Base-by-base conservation (phyloP, 2,888 invertebrate genomes). In the Xestia c-nigrum region DNA sequence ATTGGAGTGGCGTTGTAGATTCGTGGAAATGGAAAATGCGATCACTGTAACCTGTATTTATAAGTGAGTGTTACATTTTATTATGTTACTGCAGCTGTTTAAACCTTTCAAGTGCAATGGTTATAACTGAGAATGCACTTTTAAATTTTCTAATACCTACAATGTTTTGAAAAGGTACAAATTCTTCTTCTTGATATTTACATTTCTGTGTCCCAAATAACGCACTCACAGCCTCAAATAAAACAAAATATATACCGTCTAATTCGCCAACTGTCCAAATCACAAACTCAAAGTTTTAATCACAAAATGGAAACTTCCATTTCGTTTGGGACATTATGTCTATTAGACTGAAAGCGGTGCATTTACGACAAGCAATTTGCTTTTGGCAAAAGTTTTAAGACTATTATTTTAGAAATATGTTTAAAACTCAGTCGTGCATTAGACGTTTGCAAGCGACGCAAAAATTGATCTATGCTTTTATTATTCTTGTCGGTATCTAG, bases 271-370 rank as follows among this genome's bases (percentile, higher is more conserved):
- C 83, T 78, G 79, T 87, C 85, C 78, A 64, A 83, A 83, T 82
- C 84, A 84, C 71, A 75, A 80, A 67, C 69, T 57, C 61, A 80
- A 89, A 89, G 84, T 89, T 90, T 89, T 86, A 89, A 90, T 87
- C 85, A 80, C 73, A 84, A 69, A 83, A 83, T 85, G 80, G 81
- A 82, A 86, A 78, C 83, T 86, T 80, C 83, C 81, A 85, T 85
- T 84, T 63, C 78, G 74, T 86, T 84, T 76, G 74, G 73, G 78
- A 86, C 80, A 81, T 85, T 83, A 87, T 80, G 74, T 82, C 82
- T 82, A 85, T 87, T 84, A 84, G 59, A 55, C n/a, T 72, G 76
- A 57, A 81, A 80, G 71, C 61, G 63, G 12, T 82, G 80, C 72
- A 81, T 55, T 85, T 78, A 72, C 57, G 73, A 72, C 50, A 47